Base-by-base conservation (phyloP, 2,888 invertebrate species). In the Trachelus tabidus region DNA sequence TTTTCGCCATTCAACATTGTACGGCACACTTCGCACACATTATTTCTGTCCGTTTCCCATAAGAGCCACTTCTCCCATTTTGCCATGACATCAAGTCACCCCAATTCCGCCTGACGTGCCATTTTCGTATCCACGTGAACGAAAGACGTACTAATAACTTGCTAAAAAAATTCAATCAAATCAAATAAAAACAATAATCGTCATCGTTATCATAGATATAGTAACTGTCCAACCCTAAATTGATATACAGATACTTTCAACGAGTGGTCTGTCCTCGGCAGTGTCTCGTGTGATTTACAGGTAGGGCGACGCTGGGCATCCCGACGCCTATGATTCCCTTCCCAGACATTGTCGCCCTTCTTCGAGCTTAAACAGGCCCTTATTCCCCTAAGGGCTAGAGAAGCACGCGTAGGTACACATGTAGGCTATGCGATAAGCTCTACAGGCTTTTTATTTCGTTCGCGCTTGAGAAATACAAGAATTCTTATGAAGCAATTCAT, bases 241-340 rank as follows among this genome's bases (percentile, higher is more conserved):
- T 86, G 85, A 86, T 84, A 82, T 84, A 84, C 82, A 84, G 85
- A 86, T 81, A 84, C 83, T 84, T 84, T 79, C 80, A 77, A 81
- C 82, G 83, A 85, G 84, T 83, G 81, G 83, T 81, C 23, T 83
- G 81, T 82, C 80, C 82, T 81, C 77, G 76, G 79, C 83, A 81
- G 78, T 80, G 77, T 75, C 79, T 73, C 76, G 76, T 80, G 83
- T 86, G 85, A 86, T 86, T 86, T 86, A 86, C 86, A 83, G 83
- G 83, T 86, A 78, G 69, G 76, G 76, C 34, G 75, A 77, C 37
- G 68, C 40, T 31, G 56, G 31, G 71, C 23, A 56, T 78, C 69
- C 79, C 79, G 68, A 31, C 73, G 76, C 74, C 68, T 78, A 73
- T 2, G 9, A 56, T 56, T 23, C 56, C 56, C 23, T 56, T 56